Evolutionary conservation across 2,797 vertebrate genomes (phyloP).

Genomic region (Thunnus albacares): DNA sequence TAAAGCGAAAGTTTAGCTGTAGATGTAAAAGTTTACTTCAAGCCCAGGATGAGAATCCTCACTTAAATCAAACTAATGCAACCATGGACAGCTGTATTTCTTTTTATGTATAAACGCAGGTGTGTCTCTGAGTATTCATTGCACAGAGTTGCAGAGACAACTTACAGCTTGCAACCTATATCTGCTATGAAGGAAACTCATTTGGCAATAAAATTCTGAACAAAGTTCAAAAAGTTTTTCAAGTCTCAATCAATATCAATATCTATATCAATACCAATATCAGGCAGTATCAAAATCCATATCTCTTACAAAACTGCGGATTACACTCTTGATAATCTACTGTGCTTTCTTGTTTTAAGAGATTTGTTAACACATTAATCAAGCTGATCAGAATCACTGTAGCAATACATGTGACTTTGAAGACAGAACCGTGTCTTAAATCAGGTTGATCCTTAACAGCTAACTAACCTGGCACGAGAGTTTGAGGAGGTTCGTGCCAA

Average conservation of each 20-base stretch:
- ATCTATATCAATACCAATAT: too few relatives aligned
- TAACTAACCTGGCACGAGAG: slow-evolving; percentile 17
- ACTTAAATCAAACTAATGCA: slow-evolving; percentile 6
- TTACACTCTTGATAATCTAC: neutral
- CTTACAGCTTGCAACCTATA: too few relatives aligned
- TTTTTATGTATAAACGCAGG: neutral
- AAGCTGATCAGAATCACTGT: slow-evolving; percentile 4
- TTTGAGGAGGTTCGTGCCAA: slow-evolving; percentile 13
- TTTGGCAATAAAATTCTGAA: neutral
- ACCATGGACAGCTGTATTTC: neutral
- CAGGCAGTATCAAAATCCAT: neutral
- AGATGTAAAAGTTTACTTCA: neutral
- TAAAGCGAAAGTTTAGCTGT: neutral
- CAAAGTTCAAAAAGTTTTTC: neutral
- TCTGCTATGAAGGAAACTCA: neutral
- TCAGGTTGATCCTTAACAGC: slow-evolving; percentile 8
- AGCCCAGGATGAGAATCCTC: neutral
- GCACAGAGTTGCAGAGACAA: neutral
- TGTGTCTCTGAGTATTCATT: slow-evolving; percentile 9
- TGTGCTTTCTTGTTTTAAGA: neutral
- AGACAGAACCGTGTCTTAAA: slow-evolving; percentile 26
- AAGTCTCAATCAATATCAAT: neutral
- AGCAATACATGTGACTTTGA: neutral
- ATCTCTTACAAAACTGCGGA: neutral
- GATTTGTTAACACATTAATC: neutral